Evolutionary conservation across 1,140 invertebrate species (phyloP).

Genomic region (Trachymyrmex cornetzi): DNA sequence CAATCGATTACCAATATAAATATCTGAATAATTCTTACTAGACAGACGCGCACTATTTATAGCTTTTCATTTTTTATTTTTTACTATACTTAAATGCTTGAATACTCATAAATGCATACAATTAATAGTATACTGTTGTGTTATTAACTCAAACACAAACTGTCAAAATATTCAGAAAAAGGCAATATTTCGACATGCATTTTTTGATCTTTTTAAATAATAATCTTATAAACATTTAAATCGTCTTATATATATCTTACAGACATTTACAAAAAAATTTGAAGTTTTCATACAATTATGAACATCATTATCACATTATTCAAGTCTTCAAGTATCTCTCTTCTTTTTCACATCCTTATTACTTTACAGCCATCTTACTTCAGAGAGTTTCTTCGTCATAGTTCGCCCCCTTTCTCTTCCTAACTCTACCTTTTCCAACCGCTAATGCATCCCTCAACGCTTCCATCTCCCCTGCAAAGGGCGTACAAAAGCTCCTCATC

Average conservation of each 20-base stretch:
- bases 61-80: too few species aligned
- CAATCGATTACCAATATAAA: too few species aligned
- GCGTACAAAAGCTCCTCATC: slow-evolving; percentile 65
- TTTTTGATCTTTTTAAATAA: neutral
- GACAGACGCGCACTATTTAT: too few species aligned
- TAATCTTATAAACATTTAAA: neutral
- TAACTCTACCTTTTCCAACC: slow-evolving; percentile 66
- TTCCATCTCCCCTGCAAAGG: slow-evolving; percentile 59
- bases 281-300: neutral
- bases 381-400: slow-evolving; percentile 27
- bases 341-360: neutral
- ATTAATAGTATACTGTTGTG: too few species aligned
- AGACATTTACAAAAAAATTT: neutral
- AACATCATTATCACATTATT: slow-evolving; percentile 14
- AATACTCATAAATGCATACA: too few species aligned
- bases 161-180: too few species aligned
- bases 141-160: too few species aligned
- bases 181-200: too few species aligned
- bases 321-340: neutral
- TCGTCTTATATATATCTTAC: neutral
- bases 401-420: slow-evolving; percentile 45
- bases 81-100: too few species aligned
- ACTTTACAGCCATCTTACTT: neutral
- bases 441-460: slow-evolving; percentile 74
- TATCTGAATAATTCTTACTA: too few species aligned